Percentiles rank a stretch among this genome's conserved stretches.
These are phyloP conservation scores for Puntigrus tetrazona DNA, from an alignment of 2,113 vertebrate species.

Conservation along the genomic window DNA sequence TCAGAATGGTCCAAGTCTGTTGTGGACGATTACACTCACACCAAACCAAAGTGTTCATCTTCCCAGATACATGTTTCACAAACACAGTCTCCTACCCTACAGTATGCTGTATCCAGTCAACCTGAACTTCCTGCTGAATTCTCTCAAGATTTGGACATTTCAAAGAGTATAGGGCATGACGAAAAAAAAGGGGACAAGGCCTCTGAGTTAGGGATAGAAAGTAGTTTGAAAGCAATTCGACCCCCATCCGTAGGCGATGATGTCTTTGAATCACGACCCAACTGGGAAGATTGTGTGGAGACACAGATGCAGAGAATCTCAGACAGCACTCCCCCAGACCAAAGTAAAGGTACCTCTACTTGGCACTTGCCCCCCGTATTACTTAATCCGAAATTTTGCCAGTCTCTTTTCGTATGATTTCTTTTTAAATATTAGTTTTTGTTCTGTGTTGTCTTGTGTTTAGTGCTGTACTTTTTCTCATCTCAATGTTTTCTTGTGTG, in stretches of 20 bases:
- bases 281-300: slow-evolving; percentile 94
- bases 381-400: slow-evolving; percentile 67
- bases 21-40: slow-evolving; percentile 59
- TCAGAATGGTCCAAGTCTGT: slow-evolving; percentile 28
- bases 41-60: slow-evolving; percentile 70
- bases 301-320: slow-evolving; percentile 95
- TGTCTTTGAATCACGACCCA: slow-evolving; percentile 91
- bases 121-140: background rate
- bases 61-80: slow-evolving; percentile 75
- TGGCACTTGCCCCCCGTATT: slow-evolving; percentile 55
- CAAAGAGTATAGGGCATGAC: slow-evolving; percentile 72
- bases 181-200: slow-evolving; percentile 84
- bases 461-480: slow-evolving; percentile 53
- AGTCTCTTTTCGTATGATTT: slow-evolving; percentile 47
- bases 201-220: slow-evolving; percentile 85
- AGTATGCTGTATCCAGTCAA: slow-evolving; percentile 45
- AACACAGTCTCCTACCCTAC: slow-evolving; percentile 57
- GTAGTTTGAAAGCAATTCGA: slow-evolving; percentile 73
- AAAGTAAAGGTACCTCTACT: slow-evolving; percentile 87
- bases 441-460: slow-evolving; percentile 71
- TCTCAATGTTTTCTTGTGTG: slow-evolving; percentile 31
- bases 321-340: slow-evolving; percentile 88
- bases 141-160: slow-evolving; percentile 8
- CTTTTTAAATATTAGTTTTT: slow-evolving; percentile 69
- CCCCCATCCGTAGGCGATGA: slow-evolving; percentile 85